Evolutionary conservation across 2,888 invertebrate genomes (phyloP), one percentile per base, ranked within the genome.

Genomic region (Temnothorax ravouxi): DNA sequence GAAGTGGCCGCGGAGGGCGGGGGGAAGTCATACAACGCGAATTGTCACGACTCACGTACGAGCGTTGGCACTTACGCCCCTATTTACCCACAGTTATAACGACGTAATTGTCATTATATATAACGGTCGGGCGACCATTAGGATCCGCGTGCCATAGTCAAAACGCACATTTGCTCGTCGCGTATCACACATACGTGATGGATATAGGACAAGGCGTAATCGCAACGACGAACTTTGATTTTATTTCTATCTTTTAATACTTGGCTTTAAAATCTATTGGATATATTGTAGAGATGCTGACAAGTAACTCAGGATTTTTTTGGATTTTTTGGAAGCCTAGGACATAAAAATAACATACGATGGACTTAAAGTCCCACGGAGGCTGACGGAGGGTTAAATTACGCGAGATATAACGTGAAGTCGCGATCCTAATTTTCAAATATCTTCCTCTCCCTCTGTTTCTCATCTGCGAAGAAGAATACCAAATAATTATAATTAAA

Each of bases 51-150:
- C 29, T 29, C 29, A 79, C 25, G 59, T 80, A 59, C 72, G 59
- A 47, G 59, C n/a, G 72, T 80, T 77, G 66, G 66, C 54, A 77
- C 66, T 80, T 47, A 72, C 25, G 21, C 47, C 18, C 34, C 47
- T 80, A 79, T 80, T 80, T 72, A 80, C 38, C 50, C 34, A 21
- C 21, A 25, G 34, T 13, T 59, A 47, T 72, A 80, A 80, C 72
- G 59, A 59, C 59, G 47, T 72, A 59, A 80, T 80, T 72, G 72
- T 79, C 71, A 50, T 80, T 80, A 59, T 25, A 38, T 13, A 18
- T 79, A 59, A 71, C 47, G 34, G 38, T 61, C 8, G 25, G n/a
- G 25, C 38, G 38, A 47, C 47, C 47, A 72, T 80, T 72, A 80
- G 34, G n/a, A 18, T 29, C 34, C 21, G 21, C n/a, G 13, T 69